Conservation (phyloP, 2,797 vertebrate species). For the Cossypha polioptera region DNA sequence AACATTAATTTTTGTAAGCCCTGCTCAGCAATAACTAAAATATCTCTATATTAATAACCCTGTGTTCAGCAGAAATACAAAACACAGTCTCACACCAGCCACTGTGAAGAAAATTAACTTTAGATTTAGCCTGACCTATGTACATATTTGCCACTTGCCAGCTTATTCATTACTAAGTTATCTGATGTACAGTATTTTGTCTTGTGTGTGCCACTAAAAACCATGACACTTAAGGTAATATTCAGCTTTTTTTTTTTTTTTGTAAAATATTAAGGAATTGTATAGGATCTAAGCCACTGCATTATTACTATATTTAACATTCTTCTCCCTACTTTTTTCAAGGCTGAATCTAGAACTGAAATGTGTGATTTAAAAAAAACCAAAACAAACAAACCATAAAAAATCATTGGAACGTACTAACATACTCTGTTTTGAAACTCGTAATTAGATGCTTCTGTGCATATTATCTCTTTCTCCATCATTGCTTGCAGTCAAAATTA, state of each 20-base stretch:
- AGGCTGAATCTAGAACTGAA: neutral
- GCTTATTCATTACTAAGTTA: neutral
- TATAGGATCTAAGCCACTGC: neutral
- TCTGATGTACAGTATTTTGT: neutral
- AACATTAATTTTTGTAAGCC: fast-evolving
- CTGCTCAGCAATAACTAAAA: neutral
- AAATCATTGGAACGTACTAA: neutral
- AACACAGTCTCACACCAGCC: neutral
- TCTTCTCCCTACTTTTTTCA: neutral
- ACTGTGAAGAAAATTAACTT: neutral
- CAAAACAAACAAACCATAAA: neutral
- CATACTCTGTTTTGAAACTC: neutral
- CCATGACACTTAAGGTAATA: neutral
- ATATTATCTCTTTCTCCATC: neutral
- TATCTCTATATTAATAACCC: too few relatives aligned
- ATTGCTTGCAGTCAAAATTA: neutral
- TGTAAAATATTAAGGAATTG: neutral
- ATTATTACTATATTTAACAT: neutral
- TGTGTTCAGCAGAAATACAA: neutral
- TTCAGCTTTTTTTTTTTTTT: neutral
- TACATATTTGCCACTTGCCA: neutral
- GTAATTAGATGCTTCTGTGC: neutral
- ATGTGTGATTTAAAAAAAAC: neutral
- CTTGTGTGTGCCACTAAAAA: neutral
- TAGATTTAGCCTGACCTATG: neutral